A percentile compares a stretch with the other conserved stretches of the same genome.
These are phyloP conservation scores for Premnoplex brunnescens DNA, from an alignment of 2,797 vertebrate genomes.

Conservation along the genomic window DNA sequence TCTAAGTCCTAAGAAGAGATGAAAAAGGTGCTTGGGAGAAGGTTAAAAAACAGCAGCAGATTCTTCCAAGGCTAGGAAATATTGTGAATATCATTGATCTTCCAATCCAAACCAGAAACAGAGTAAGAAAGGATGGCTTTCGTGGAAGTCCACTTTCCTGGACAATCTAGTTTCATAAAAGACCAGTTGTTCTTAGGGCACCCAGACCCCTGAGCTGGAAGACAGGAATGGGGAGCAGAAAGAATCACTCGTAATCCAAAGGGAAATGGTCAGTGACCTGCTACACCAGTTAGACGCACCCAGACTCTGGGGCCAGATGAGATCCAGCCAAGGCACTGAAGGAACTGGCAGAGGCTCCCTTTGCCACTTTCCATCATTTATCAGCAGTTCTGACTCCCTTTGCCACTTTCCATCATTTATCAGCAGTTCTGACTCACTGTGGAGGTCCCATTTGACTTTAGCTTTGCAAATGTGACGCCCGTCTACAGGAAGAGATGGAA, in stretches of 20 bases:
- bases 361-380: background rate
- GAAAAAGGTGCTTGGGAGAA: background rate
- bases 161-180: background rate
- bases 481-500: background rate
- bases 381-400: background rate
- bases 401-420: background rate
- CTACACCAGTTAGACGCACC: background rate
- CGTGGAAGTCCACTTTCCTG: background rate
- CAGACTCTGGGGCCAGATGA: background rate
- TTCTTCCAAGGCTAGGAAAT: background rate
- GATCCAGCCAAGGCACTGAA: background rate
- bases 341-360: background rate
- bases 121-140: background rate
- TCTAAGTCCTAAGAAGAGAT: background rate
- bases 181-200: background rate
- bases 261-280: background rate
- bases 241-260: background rate
- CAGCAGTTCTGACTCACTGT: background rate
- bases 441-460: background rate
- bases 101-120: background rate
- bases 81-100: background rate
- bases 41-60: background rate
- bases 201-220: background rate
- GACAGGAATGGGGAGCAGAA: background rate
- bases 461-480: background rate